Evolutionary conservation across 2,888 invertebrate species (phyloP).

Genomic region (Fragum whitleyi): DNA sequence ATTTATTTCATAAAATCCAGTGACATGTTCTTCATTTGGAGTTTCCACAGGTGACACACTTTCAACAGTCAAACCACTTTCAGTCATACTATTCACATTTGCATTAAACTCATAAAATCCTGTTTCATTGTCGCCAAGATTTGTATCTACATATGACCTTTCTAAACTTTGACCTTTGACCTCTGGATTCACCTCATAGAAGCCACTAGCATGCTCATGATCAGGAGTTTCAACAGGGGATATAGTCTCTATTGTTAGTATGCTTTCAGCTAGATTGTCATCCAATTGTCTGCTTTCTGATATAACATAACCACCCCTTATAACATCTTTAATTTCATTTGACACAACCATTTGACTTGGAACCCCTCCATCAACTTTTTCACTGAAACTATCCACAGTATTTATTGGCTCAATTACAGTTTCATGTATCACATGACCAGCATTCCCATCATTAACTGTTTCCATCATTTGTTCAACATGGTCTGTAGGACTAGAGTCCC

Average conservation of each 20-base stretch:
- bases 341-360: not conserved
- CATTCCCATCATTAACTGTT: not conserved
- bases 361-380: not conserved
- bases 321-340: not conserved
- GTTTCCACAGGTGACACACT: conserved; percentile 51
- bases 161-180: not conserved
- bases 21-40: conserved; percentile 39
- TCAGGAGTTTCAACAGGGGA: conserved; percentile 55
- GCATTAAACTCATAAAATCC: conserved; percentile 59
- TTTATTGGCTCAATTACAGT: not conserved
- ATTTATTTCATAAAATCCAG: conserved; percentile 49
- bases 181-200: conserved; percentile 60
- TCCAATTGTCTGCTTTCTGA: not conserved
- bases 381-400: not conserved
- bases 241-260: conserved; percentile 41
- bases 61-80: conserved; percentile 25
- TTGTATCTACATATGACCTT: conserved; percentile 38
- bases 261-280: conserved; percentile 45
- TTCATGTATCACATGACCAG: not conserved
- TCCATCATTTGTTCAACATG: not conserved
- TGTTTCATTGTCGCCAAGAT: conserved; percentile 52
- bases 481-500: conserved; percentile 17
- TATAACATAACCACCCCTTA: not conserved
- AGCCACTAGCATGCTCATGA: conserved; percentile 56
- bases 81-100: conserved; percentile 5